Evolutionary conservation across 1,140 invertebrate species (phyloP).

Genomic region (Centruroides sculpturatus): DNA sequence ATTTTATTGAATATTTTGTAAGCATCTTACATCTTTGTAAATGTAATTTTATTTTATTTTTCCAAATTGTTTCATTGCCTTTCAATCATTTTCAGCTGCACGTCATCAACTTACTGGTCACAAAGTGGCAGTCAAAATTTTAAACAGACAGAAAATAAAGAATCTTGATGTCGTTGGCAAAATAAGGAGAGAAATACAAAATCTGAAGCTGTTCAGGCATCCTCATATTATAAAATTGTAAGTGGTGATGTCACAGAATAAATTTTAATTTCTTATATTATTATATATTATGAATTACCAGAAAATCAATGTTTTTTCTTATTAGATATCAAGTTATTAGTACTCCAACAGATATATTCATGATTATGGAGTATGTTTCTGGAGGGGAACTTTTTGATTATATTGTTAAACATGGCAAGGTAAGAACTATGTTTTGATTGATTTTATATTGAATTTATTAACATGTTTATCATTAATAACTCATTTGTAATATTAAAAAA

Average conservation of each 20-base stretch:
- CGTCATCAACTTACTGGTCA: conserved; percentile 94
- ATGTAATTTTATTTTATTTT: no score
- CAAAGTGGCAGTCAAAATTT: conserved; percentile 97
- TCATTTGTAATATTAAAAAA: no score
- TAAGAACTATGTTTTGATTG: conserved; percentile 20
- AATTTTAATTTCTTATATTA: neutral
- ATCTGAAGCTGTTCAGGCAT: conserved; percentile 95
- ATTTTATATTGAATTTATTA: no score
- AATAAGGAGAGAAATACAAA: conserved; percentile 96
- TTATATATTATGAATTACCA: neutral
- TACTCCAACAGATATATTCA: conserved; percentile 98
- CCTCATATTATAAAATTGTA: conserved; percentile 99
- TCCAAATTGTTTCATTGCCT: neutral
- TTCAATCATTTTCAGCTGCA: conserved; percentile 49
- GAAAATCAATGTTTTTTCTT: neutral
- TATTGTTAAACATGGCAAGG: conserved; percentile 96
- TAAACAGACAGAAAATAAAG: conserved; percentile 98
- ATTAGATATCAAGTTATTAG: conserved; percentile 77
- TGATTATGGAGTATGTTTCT: conserved; percentile 99
- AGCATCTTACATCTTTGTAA: no score
- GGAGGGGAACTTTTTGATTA: conserved; percentile 99
- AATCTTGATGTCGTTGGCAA: conserved; percentile 98
- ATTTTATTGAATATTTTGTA: no score
- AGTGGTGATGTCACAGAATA: conserved; percentile 28
- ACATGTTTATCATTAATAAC: no score